Percentiles rank a stretch among this genome's conserved stretches.
Evolutionary conservation across 2,113 vertebrate species (phyloP).

Genomic region (Dinomys branickii): DNA sequence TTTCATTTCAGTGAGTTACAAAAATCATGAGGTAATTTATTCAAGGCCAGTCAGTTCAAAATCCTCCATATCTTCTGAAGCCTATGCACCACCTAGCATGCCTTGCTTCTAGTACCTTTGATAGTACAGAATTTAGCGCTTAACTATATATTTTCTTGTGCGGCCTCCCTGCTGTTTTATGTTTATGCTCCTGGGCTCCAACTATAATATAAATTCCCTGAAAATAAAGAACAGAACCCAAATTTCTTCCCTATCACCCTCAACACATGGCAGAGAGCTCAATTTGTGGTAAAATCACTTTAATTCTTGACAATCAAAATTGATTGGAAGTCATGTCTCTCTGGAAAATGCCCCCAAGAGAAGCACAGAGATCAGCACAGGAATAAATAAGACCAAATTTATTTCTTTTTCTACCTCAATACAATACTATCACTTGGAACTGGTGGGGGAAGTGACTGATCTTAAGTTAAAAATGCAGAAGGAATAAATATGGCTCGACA

Average conservation of each 20-base stretch:
- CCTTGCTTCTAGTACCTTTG: neutral
- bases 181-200: neutral
- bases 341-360: conserved; percentile 14
- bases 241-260: neutral
- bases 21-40: neutral
- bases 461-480: conserved; percentile 39
- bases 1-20: conserved; percentile 31
- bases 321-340: neutral
- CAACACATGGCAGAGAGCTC: neutral
- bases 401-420: neutral
- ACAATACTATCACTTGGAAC: neutral
- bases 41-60: neutral
- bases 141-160: neutral
- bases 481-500: neutral
- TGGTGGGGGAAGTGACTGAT: neutral
- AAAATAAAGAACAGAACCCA: neutral
- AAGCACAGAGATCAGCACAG: neutral
- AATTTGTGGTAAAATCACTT: neutral
- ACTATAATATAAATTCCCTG: neutral
- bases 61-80: neutral
- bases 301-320: conserved; percentile 30
- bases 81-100: neutral
- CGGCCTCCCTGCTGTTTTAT: neutral
- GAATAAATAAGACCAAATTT: neutral
- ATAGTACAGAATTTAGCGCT: neutral